Evolutionary conservation across 1,140 invertebrate species (phyloP).

Genomic region (Danaus melanippus): DNA sequence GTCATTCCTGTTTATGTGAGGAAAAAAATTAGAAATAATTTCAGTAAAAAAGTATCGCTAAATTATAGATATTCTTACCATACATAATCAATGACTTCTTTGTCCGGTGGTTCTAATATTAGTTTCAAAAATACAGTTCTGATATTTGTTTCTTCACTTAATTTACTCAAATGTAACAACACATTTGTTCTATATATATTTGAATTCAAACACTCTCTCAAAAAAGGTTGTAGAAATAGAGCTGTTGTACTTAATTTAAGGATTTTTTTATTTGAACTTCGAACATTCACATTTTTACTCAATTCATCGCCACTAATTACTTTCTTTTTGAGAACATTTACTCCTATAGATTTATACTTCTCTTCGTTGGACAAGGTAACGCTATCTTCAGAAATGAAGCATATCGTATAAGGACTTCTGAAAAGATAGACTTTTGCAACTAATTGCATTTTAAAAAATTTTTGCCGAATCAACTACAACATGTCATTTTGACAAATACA

Average conservation of each 20-base stretch:
- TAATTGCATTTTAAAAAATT: conserved; percentile 36
- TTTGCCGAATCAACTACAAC: no score
- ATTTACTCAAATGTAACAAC: conserved; percentile 33
- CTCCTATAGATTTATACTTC: conserved; percentile 31
- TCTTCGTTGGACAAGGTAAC: conserved; percentile 35
- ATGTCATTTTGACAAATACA: no score
- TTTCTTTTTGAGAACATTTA: conserved; percentile 27
- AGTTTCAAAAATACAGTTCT: conserved; percentile 47
- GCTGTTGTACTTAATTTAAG: conserved; percentile 38
- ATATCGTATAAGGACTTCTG: conserved; percentile 40
- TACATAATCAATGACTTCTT: conserved; percentile 77
- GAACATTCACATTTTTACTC: conserved; percentile 10
- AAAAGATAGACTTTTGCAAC: conserved; percentile 43
- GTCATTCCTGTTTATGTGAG: conserved; percentile 44
- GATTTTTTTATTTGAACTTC: conserved; percentile 20
- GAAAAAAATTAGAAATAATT: background rate
- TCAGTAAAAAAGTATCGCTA: background rate
- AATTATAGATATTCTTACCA: conserved; percentile 67
- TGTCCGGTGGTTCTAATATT: conserved; percentile 69
- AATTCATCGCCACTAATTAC: conserved; percentile 13
- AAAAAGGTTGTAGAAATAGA: conserved; percentile 49
- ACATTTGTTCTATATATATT: conserved; percentile 45
- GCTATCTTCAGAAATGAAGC: conserved; percentile 43
- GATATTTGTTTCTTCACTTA: conserved; percentile 30
- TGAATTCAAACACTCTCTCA: conserved; percentile 50